Evolutionary conservation across 1,140 invertebrate genomes (phyloP), one percentile per base, ranked within the genome.

Genomic region (roundworm (Caenorhabditis elegans)): DNA sequence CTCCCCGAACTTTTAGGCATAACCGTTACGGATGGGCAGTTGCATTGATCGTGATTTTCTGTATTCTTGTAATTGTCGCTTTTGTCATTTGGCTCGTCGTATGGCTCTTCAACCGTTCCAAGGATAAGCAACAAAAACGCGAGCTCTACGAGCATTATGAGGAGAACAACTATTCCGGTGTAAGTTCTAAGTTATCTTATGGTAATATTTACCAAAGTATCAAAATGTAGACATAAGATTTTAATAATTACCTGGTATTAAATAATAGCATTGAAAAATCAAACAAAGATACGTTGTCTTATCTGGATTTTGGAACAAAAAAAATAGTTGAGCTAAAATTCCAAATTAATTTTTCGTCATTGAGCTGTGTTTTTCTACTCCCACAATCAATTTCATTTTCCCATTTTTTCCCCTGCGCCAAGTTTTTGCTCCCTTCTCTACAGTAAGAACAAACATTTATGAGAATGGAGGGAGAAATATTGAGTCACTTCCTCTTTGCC

Each of bases 31-130:
- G 81, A 31, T 84, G 83, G 83, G 83, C 83, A 4, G 83, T 84
- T n/a, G 83, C 83, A 31, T 76, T 84, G 19, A 84, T 84, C 46
- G 78, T 84, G 65, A 82, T 84, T 31, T 84, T 84, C 65, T 83
- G 83, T 47, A 55, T 80, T 43, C 81, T 84, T 46, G 81, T 84
- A 24, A 47, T 84, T 47, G 39, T 84, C 8, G 81, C 83, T 31
- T 47, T 78, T 15, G 60, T 84, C n/a, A 76, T 83, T 5, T 78
- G 70, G 48, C 80, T 84, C 49, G 48, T 83, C 26, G 82, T 83
- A 0, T 84, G 83, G 83, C 81, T 84, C 49, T 83, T 83, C 83
- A 83, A 80, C 34, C 83, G 83, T 15, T 76, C 83, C 22, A 60
- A 81, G 19, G 83, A 84, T 39, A 84, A 84, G 75, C 77, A 75